phyloP scores from a whole-genome alignment of 2,797 vertebrate genomes.

The Gambusia yucatana region DNA sequence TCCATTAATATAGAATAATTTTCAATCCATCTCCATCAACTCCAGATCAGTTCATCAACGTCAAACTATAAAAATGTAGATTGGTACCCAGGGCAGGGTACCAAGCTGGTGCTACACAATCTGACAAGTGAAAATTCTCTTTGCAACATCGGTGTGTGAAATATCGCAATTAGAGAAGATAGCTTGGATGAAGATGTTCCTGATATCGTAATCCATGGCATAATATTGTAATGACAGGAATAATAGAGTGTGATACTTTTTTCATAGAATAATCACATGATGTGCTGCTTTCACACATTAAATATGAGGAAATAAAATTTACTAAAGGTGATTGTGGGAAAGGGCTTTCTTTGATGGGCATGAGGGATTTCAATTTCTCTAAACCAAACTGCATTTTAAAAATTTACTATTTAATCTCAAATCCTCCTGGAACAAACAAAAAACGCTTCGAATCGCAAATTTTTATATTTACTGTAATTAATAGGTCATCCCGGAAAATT shows the following conservation, averaged over 20 bases:
- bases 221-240: background rate
- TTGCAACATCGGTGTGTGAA: no score
- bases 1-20: background rate
- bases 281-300: background rate
- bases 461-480: fast-evolving
- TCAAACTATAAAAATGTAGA: background rate
- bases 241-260: background rate
- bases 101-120: no score
- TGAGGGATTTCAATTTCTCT: background rate
- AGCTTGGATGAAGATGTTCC: background rate
- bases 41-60: background rate
- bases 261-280: no score
- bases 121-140: no score
- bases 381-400: conserved; percentile 24
- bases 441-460: fast-evolving
- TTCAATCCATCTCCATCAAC: background rate
- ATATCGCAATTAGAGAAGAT: background rate
- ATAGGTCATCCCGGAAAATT: conserved; percentile 3
- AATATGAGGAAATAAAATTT: background rate
- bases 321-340: background rate
- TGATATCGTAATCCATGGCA: background rate
- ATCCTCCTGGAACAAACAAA: background rate
- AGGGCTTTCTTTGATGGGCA: background rate
- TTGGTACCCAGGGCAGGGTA: no score
- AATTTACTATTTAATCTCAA: background rate